Conservation (phyloP, 2,888 invertebrate genomes). For the Mellilla xanthometata region DNA sequence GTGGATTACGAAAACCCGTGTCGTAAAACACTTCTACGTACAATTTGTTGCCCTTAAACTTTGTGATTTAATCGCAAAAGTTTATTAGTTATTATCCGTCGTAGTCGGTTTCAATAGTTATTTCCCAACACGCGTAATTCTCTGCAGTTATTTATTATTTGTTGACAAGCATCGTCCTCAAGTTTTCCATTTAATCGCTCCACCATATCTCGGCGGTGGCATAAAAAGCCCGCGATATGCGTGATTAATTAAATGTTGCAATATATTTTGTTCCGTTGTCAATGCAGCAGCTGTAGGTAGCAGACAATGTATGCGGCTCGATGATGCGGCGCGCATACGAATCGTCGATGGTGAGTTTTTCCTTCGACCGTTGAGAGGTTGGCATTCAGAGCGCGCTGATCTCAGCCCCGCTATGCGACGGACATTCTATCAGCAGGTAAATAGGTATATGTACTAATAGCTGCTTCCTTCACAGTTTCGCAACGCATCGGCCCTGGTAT, state of each 20-base stretch:
- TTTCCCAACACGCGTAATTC: conserved; percentile 7
- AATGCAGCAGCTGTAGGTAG: conserved; percentile 6
- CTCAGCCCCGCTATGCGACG: conserved; percentile 35
- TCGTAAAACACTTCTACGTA: conserved; percentile 7
- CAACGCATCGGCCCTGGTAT: conserved; percentile 36
- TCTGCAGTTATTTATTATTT: conserved; percentile 4
- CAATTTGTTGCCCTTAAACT: conserved; percentile 17
- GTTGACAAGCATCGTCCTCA: conserved; percentile 6
- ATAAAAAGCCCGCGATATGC: conserved; percentile 11
- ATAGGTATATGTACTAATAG: too few relatives aligned
- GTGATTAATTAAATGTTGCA: conserved; percentile 18
- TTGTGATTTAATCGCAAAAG: conserved; percentile 10
- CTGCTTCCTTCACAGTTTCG: conserved; percentile 34
- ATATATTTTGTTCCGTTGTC: conserved; percentile 16
- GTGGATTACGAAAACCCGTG: conserved; percentile 6
- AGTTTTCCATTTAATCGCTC: conserved; percentile 16
- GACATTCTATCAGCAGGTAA: conserved; percentile 23
- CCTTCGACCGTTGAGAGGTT: conserved; percentile 27
- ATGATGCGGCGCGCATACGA: conserved; percentile 18
- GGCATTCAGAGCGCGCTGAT: conserved; percentile 44
- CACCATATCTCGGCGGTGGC: conserved; percentile 7
- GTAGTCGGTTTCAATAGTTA: not conserved
- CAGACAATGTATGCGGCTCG: conserved; percentile 18
- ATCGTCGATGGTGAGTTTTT: conserved; percentile 31
- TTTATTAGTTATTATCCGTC: conserved; percentile 4